Conservation (phyloP, 1,140 invertebrate genomes). For the Zaprionus inermis region DNA sequence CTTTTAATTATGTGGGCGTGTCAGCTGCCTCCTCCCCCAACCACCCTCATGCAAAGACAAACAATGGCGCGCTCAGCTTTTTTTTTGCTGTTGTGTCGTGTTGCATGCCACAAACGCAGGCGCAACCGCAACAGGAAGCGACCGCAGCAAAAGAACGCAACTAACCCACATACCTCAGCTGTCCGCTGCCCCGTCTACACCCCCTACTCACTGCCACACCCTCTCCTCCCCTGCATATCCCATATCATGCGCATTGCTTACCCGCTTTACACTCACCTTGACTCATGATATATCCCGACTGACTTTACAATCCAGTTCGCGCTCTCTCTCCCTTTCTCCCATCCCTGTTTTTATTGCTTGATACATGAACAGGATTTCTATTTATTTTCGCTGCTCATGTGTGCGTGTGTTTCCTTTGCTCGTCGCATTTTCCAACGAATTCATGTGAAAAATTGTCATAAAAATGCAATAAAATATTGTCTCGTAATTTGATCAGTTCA, state of each 20-base stretch:
- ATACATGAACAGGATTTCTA: slow-evolving; percentile 25
- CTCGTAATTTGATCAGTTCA: slow-evolving; percentile 55
- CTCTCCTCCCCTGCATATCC: neutral
- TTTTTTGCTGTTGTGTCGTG: neutral
- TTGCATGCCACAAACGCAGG: slow-evolving; percentile 52
- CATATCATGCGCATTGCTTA: neutral
- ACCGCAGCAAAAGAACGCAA: neutral
- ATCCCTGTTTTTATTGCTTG: slow-evolving; percentile 40
- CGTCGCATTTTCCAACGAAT: slow-evolving; percentile 46
- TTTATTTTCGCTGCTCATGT: neutral
- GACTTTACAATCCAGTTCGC: slow-evolving; percentile 8
- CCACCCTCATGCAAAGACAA: neutral
- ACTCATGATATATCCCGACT: slow-evolving; percentile 5
- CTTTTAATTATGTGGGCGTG: slow-evolving; percentile 76
- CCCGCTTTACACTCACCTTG: neutral
- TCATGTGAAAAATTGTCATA: slow-evolving; percentile 83
- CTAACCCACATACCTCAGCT: slow-evolving; percentile 9
- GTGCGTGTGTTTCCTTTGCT: slow-evolving; percentile 9
- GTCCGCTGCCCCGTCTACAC: neutral
- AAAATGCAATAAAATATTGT: slow-evolving; percentile 73
- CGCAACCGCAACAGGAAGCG: slow-evolving; percentile 68
- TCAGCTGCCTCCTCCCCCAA: neutral
- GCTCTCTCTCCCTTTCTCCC: neutral
- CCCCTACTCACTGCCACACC: too few species aligned
- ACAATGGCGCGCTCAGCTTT: slow-evolving; percentile 16